Conservation (phyloP, 1,140 invertebrate species). For the Trichonephila inaurata region DNA sequence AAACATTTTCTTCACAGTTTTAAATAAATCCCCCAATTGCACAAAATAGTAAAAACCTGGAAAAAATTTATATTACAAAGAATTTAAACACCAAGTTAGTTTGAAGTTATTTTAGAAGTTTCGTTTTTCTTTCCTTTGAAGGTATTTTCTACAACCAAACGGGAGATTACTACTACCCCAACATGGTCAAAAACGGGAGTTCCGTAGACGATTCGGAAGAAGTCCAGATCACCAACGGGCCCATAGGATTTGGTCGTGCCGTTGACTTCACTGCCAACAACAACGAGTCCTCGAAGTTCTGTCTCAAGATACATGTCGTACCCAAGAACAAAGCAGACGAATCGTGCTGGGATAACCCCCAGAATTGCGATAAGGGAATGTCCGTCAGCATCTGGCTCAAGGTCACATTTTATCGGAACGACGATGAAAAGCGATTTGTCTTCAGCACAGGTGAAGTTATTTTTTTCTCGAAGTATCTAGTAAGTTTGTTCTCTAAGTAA, state of each 20-base stretch:
- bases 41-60: no score
- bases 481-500: no score
- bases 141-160: constrained; percentile 60
- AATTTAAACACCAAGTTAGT: no score
- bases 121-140: not conserved
- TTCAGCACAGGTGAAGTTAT: constrained; percentile 40
- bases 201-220: not conserved
- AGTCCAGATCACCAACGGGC: constrained; percentile 54
- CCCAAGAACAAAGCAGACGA: not conserved
- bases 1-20: no score
- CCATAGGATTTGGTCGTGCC: constrained; percentile 65
- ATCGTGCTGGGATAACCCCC: constrained; percentile 48
- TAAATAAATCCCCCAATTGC: no score
- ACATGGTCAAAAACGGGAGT: constrained; percentile 39
- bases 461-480: not conserved
- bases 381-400: constrained; percentile 67
- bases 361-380: constrained; percentile 25
- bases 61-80: no score
- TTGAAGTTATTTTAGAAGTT: no score
- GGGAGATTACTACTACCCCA: constrained; percentile 57
- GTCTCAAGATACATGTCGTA: constrained; percentile 35
- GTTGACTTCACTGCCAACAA: not conserved
- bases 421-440: constrained; percentile 14
- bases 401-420: constrained; percentile 49
- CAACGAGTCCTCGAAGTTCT: not conserved